A percentile compares a stretch with the other conserved stretches of the same genome.
Evolutionary conservation across 2,888 invertebrate genomes (phyloP).

Genomic region (Andrena fulva): DNA sequence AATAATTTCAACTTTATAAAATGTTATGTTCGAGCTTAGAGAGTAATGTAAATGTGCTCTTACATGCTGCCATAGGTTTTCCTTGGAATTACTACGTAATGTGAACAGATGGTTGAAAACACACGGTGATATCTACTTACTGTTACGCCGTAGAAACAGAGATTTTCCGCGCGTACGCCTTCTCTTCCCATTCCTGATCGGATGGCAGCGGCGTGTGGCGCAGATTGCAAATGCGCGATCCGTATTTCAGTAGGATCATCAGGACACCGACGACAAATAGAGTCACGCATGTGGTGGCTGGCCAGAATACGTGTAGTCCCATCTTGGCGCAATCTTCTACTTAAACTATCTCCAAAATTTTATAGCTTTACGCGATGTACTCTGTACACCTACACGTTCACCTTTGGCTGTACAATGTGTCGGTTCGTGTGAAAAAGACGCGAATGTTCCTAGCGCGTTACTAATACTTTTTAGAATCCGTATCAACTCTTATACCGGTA

Average conservation of each 20-base stretch:
- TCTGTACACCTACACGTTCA: conserved; percentile 13
- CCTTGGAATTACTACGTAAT: conserved; percentile 7
- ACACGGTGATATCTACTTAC: conserved; percentile 23
- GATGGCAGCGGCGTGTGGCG: conserved; percentile 89
- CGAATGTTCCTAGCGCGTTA: conserved; percentile 7
- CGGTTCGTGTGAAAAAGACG: conserved; percentile 22
- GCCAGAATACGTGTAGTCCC: conserved; percentile 92
- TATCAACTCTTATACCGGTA: neutral
- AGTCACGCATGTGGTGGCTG: conserved; percentile 90
- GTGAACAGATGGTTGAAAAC: conserved; percentile 34
- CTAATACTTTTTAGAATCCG: conserved; percentile 60
- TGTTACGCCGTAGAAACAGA: conserved; percentile 80
- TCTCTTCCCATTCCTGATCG: conserved; percentile 89
- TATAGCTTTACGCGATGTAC: conserved; percentile 9
- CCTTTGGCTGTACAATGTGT: conserved; percentile 33
- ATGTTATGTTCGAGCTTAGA: neutral
- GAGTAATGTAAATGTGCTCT: neutral
- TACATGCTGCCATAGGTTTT: conserved; percentile 18
- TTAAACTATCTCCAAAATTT: neutral
- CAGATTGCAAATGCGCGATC: conserved; percentile 89
- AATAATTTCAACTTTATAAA: neutral
- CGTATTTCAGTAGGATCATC: conserved; percentile 91
- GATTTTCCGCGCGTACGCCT: conserved; percentile 86
- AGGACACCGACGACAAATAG: conserved; percentile 91
- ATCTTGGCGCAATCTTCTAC: conserved; percentile 81